Conservation (phyloP, 2,888 invertebrate genomes). For the Tortrix viridana region DNA sequence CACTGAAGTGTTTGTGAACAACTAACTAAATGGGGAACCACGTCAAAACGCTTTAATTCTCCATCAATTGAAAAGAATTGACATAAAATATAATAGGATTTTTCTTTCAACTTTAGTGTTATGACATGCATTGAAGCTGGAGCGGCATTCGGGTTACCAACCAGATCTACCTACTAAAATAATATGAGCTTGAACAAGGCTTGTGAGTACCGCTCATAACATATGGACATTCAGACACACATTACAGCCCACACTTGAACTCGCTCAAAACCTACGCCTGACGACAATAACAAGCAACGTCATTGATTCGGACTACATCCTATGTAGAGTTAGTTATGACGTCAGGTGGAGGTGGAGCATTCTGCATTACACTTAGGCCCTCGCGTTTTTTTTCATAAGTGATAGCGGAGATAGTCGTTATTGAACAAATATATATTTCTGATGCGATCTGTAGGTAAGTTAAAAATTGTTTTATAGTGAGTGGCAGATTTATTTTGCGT, state of each 20-base stretch:
- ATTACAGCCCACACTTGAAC: neutral
- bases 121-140: constrained; percentile 55
- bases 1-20: neutral
- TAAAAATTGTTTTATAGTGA: constrained; percentile 44
- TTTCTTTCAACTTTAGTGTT: constrained; percentile 70
- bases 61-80: constrained; percentile 45
- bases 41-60: constrained; percentile 43
- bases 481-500: constrained; percentile 56
- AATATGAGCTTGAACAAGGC: constrained; percentile 61
- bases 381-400: neutral
- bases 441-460: constrained; percentile 44
- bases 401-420: neutral
- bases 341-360: too few species aligned
- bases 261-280: too few species aligned
- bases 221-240: neutral
- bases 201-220: constrained; percentile 61
- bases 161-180: constrained; percentile 56
- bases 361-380: constrained; percentile 1
- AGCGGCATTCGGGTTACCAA: constrained; percentile 56
- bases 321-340: too few species aligned
- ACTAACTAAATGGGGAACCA: neutral
- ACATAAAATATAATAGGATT: constrained; percentile 46
- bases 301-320: too few species aligned
- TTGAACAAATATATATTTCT: constrained; percentile 4
- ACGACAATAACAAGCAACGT: too few species aligned